Conservation (phyloP, 1,140 invertebrate genomes). For the Periplaneta americana region DNA sequence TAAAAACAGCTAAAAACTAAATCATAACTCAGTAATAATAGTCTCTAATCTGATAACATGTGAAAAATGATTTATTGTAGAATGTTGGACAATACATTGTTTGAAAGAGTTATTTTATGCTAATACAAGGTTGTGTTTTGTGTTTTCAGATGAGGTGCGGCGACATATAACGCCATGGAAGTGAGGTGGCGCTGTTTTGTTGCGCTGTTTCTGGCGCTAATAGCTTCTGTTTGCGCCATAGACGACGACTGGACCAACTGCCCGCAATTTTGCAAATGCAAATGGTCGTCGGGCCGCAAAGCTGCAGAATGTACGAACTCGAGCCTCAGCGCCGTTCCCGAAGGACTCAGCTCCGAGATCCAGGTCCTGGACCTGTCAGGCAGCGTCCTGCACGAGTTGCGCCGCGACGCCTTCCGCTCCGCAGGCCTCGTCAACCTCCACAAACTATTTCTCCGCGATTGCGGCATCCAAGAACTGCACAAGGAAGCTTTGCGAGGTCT, state of each 20-base stretch:
- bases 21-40: too few relatives aligned
- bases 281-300: conserved; percentile 74
- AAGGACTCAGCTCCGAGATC: conserved; percentile 58
- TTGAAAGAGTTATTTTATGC: too few relatives aligned
- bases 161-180: background rate
- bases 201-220: conserved; percentile 2
- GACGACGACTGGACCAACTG: conserved; percentile 28
- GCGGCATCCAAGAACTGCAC: conserved; percentile 61
- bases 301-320: conserved; percentile 70
- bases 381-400: conserved; percentile 61
- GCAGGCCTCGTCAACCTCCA: conserved; percentile 72
- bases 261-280: conserved; percentile 60
- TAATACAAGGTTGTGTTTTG: background rate
- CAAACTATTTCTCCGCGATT: conserved; percentile 66
- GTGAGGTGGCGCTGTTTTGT: background rate
- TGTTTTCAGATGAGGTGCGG: background rate
- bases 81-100: too few relatives aligned
- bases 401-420: conserved; percentile 58
- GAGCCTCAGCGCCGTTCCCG: conserved; percentile 59
- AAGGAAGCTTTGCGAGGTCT: conserved; percentile 67
- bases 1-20: too few relatives aligned
- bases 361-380: conserved; percentile 60
- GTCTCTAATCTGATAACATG: too few relatives aligned
- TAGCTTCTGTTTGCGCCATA: background rate
- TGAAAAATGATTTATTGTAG: too few relatives aligned